Base-by-base conservation (phyloP, 1,140 invertebrate genomes). In the Wasmannia auropunctata region DNA sequence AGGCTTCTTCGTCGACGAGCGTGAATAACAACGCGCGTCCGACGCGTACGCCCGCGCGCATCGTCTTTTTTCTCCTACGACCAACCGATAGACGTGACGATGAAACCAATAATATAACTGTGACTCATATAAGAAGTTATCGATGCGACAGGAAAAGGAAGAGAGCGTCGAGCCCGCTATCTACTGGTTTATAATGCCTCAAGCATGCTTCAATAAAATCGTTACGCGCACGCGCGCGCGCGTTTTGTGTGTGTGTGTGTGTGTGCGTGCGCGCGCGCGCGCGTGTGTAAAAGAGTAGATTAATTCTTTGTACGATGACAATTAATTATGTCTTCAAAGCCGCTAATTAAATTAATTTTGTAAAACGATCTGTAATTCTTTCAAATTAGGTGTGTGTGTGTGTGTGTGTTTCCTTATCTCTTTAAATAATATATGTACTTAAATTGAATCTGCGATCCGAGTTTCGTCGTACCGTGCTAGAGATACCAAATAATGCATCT, bases 11-110 rank as follows among this genome's bases (percentile, higher is more conserved):
- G 62, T 46, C 75, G 16, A 11, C 79, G 60, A 67, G 56, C 69
- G 77, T 72, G 70, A 90, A 85, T 60, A 83, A 80, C 77, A 72
- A 49, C 40, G n/a, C n/a, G n/a, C n/a, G 70, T 74, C 84, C 60
- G 65, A n/a, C 46, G 69, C 14, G 43, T 49, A 85, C 43, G 84
- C 65, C 56, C 54, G n/a, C 74, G 86, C 51, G 63, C 75, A 76
- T 79, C n/a, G 14, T 83, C 80, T 43, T 85, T 85, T 54, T 43
- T 43, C 31, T 49, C 25, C 40, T 67, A 56, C 28, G 79, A 56
- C 60, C 16, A 49, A 40, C 19, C n/a, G 77, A 83, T 65, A 62
- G 14, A 80, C 76, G 76, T 67, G 76, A 80, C 76, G 76, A 69
- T 37, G 46, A 80, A 80, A 80, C 43, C 76, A 80, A 80, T 80